Conservation (phyloP, 1,140 invertebrate genomes). For the Microplitis demolitor region DNA sequence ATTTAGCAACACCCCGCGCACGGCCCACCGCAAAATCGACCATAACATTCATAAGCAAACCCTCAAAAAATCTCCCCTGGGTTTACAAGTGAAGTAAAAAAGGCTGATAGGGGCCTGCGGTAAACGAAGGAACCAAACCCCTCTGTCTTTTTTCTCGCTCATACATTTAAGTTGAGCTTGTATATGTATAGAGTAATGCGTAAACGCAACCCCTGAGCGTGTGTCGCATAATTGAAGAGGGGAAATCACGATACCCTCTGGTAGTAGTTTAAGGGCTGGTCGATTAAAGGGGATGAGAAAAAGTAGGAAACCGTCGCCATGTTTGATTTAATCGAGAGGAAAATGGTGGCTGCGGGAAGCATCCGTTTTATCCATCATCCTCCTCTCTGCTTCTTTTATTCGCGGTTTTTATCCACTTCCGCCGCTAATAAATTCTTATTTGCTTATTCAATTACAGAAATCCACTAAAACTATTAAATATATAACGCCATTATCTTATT, state of each 20-base stretch:
- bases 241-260: constrained; percentile 31
- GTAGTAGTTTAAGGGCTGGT: neutral
- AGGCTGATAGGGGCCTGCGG: constrained; percentile 40
- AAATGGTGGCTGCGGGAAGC: constrained; percentile 52
- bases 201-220: constrained; percentile 30
- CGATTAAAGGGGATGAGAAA: neutral
- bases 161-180: neutral
- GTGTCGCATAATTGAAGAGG: constrained; percentile 49
- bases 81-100: constrained; percentile 3
- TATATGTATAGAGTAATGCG: neutral
- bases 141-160: constrained; percentile 8
- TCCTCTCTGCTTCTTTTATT: neutral
- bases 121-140: constrained; percentile 40
- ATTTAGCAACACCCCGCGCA: neutral
- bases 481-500: no score
- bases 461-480: no score
- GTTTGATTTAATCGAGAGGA: constrained; percentile 57
- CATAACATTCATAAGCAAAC: constrained; percentile 37
- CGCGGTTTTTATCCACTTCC: neutral
- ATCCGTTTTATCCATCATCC: constrained; percentile 17
- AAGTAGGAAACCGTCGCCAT: constrained; percentile 47
- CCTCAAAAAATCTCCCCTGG: constrained; percentile 12
- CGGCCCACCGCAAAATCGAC: constrained; percentile 34
- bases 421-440: no score
- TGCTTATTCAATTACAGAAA: no score